Conservation (phyloP, 2,888 invertebrate genomes). For the Lottia gigantea region DNA sequence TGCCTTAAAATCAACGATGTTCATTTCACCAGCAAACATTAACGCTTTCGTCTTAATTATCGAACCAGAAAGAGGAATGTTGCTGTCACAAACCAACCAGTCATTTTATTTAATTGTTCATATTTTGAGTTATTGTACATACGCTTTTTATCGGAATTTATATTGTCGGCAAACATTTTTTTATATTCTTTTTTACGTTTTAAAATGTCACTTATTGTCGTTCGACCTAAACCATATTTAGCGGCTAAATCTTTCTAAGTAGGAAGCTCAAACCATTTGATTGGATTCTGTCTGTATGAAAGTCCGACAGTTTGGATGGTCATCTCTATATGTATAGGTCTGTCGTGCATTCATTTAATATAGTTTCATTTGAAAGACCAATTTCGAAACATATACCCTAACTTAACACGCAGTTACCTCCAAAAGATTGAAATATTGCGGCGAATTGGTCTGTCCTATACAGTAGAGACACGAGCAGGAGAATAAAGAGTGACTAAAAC, state of each 20-base stretch:
- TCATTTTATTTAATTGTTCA: neutral
- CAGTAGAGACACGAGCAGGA: too few species aligned
- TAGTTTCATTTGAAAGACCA: too few species aligned
- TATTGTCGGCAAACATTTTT: neutral
- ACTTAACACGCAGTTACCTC: too few species aligned
- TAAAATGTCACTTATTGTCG: neutral
- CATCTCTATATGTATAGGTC: too few species aligned
- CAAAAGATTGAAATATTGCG: too few species aligned
- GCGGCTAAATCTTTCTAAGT: neutral
- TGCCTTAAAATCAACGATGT: neutral
- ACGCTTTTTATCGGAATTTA: neutral
- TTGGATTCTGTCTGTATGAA: too few species aligned
- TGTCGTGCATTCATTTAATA: too few species aligned
- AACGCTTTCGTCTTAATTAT: neutral
- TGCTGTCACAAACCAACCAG: neutral
- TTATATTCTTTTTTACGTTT: neutral
- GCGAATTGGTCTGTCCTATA: too few species aligned
- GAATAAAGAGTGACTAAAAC: too few species aligned
- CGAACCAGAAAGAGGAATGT: neutral
- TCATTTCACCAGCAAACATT: neutral
- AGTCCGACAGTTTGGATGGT: too few species aligned
- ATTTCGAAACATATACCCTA: too few species aligned
- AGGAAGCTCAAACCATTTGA: too few species aligned
- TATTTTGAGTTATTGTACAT: neutral
- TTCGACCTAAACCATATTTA: neutral